phyloP scores from a whole-genome alignment of 2,888 invertebrate genomes.

The Geophilus truncorum region DNA sequence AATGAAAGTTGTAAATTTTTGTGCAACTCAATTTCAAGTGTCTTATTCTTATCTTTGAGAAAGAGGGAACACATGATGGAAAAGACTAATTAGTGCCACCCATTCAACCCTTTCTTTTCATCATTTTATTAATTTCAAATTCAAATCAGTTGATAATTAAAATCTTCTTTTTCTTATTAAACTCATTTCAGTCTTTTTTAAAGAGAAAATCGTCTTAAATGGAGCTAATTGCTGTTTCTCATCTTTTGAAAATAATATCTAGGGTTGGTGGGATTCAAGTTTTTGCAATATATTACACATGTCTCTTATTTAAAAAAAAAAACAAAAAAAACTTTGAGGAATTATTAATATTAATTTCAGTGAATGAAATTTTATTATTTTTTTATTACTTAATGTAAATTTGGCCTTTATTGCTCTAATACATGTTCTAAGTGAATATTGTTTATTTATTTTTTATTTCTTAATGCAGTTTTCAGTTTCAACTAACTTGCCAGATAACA shows the following conservation, averaged over 20 bases:
- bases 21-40: slow-evolving; percentile 3
- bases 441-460: too few relatives aligned
- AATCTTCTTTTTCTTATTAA: background rate
- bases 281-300: background rate
- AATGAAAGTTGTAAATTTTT: slow-evolving; percentile 4
- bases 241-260: background rate
- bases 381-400: too few relatives aligned
- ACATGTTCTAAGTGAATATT: too few relatives aligned
- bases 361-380: too few relatives aligned
- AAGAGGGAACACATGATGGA: background rate
- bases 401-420: too few relatives aligned
- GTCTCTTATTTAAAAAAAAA: too few relatives aligned
- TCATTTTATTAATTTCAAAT: background rate
- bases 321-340: too few relatives aligned
- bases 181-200: background rate
- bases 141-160: slow-evolving; percentile 3
- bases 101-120: slow-evolving; percentile 9
- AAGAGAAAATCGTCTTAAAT: background rate
- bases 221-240: background rate
- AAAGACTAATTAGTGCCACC: slow-evolving; percentile 2
- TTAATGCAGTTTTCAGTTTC: too few relatives aligned
- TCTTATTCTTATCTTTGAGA: background rate
- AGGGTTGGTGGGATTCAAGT: background rate
- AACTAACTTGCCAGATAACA: too few relatives aligned
- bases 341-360: too few relatives aligned